phyloP scores from a whole-genome alignment of 2,113 vertebrate species.

The Brachirus orientalis region DNA sequence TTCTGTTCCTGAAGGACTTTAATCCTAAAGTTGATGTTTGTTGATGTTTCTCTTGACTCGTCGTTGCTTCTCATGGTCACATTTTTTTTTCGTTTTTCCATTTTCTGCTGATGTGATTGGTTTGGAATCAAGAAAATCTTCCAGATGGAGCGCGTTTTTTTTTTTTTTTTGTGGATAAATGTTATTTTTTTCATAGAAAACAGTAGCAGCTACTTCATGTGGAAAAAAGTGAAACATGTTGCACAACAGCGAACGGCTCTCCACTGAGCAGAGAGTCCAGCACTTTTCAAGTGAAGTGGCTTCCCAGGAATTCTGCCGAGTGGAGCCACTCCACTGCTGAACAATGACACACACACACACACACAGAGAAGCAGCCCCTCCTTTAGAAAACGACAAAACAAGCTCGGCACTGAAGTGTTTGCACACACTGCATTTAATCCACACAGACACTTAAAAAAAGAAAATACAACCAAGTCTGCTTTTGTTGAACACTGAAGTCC shows the following conservation, averaged over 20 bases:
- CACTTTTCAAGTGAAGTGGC: conserved; percentile 60
- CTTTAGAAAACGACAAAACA: no score
- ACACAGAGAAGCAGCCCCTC: no score
- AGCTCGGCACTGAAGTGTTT: no score
- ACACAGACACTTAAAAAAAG: no score
- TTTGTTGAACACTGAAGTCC: no score
- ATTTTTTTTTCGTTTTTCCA: no score
- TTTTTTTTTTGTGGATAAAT: no score
- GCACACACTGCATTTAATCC: no score
- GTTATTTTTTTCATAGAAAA: neutral
- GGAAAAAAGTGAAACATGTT: conserved; percentile 36
- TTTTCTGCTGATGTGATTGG: neutral
- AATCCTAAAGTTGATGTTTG: neutral
- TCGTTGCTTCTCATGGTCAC: no score
- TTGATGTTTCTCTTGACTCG: neutral
- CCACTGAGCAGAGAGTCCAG: conserved; percentile 9
- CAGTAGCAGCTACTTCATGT: no score
- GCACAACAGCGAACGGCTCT: conserved; percentile 42
- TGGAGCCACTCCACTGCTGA: conserved; percentile 28
- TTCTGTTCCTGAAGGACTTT: neutral
- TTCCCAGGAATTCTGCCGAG: conserved; percentile 73
- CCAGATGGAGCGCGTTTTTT: neutral
- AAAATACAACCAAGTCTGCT: no score
- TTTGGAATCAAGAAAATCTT: neutral
- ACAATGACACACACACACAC: conserved; percentile 40